Evolutionary conservation across 2,888 invertebrate species (phyloP), one percentile per base, ranked within the genome.

Genomic region (Amiota mariae): DNA sequence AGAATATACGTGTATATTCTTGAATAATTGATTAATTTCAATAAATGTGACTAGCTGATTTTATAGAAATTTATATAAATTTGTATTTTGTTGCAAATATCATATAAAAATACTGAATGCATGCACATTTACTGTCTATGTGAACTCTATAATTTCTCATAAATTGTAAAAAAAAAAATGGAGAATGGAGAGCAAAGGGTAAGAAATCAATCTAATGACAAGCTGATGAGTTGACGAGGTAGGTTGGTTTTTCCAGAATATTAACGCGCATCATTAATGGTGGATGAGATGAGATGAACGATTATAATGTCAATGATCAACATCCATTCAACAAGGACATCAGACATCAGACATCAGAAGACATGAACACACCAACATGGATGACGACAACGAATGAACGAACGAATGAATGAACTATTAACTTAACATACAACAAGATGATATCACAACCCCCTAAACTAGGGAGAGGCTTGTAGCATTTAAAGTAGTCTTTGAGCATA

Each of bases 221-320:
- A 79, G 84, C 80, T 84, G 84, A 86, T 84, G 85, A 84, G 79
- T 86, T 86, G 86, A 86, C 86, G 84, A 84, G 85, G 81, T 85
- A 77, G 85, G 84, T 85, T 46, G 72, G 72, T 85, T 81, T 81
- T 84, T 83, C 82, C 86, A 86, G 86, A 82, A 84, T 86, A 85
- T 86, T 85, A 86, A 85, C 80, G 82, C 75, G 76, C 75, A 75
- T 67, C 80, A 79, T 84, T 84, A 86, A 83, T 83, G 83, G 36
- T 36, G 36, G 36, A 36, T 36, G 36, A 36, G 36, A 36, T 36
- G 36, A 36, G 36, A 2, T 85, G 84, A 84, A 83, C 83, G 83
- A 83, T 83, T 83, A 83, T 83, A 83, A 85, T 86, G 84, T 84
- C 82, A 81, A 85, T 86, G 86, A 86, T 85, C 86, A n/a, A n/a